Evolutionary conservation across 1,140 invertebrate genomes (phyloP).

Genomic region (Rhizoglyphus robini): DNA sequence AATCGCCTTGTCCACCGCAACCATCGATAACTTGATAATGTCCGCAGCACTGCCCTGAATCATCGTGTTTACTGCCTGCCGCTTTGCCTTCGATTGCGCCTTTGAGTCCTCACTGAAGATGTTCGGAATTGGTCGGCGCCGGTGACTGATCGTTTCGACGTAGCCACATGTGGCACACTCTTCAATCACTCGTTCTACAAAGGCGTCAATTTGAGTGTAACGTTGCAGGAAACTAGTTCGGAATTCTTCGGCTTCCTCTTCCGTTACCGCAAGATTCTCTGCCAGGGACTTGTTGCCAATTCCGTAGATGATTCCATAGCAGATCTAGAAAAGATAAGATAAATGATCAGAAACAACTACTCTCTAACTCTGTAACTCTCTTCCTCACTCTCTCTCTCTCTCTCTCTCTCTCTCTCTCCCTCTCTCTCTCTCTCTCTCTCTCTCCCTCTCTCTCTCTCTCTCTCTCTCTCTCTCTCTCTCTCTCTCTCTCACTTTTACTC

Average conservation of each 20-base stretch:
- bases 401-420: too few relatives aligned
- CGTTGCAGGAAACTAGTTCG: constrained; percentile 52
- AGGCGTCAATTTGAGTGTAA: constrained; percentile 41
- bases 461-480: too few relatives aligned
- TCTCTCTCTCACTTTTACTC: too few relatives aligned
- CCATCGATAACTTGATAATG: constrained; percentile 78
- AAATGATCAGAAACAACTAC: background rate
- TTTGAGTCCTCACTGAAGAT: constrained; percentile 50
- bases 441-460: too few relatives aligned
- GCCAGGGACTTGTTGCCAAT: constrained; percentile 75
- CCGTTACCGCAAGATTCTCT: constrained; percentile 60
- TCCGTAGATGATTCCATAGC: constrained; percentile 96
- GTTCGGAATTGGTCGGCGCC: constrained; percentile 60
- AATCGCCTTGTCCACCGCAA: constrained; percentile 51
- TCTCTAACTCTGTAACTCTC: too few relatives aligned
- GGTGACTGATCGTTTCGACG: constrained; percentile 63
- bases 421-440: too few relatives aligned
- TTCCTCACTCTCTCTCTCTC: too few relatives aligned
- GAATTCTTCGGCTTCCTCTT: constrained; percentile 62
- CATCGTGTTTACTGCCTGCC: constrained; percentile 85
- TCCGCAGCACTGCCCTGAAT: constrained; percentile 93
- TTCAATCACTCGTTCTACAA: constrained; percentile 49
- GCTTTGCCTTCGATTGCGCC: constrained; percentile 63
- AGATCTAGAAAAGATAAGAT: constrained; percentile 47
- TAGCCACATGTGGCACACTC: constrained; percentile 56